Evolutionary conservation across 2,797 vertebrate genomes (phyloP).

Genomic region (Cossypha heuglini): DNA sequence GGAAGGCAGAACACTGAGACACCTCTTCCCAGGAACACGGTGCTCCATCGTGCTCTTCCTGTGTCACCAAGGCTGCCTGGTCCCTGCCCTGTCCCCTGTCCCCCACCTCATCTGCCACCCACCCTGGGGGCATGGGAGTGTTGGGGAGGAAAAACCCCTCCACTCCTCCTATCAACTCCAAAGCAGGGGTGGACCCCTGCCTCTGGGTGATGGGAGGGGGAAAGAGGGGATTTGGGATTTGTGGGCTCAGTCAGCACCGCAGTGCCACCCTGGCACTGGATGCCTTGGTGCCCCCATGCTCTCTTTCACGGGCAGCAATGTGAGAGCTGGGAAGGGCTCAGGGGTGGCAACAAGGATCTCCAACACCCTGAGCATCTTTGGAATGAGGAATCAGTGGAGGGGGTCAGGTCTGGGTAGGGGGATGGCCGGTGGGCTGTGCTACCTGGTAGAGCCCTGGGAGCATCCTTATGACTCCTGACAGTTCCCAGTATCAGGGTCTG

Average conservation of each 20-base stretch:
- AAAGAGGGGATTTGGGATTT: background rate
- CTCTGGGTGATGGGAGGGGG: background rate
- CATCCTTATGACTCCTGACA: background rate
- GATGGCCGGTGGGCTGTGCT: fast-evolving
- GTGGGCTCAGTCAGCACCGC: background rate
- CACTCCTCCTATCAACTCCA: background rate
- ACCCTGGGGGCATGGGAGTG: fast-evolving
- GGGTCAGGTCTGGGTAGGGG: background rate
- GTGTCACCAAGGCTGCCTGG: background rate
- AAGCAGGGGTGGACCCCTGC: background rate
- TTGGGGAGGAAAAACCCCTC: background rate
- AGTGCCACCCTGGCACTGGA: background rate
- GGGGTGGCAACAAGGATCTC: background rate
- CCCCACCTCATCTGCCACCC: background rate
- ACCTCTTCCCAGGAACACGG: background rate
- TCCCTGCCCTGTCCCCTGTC: background rate
- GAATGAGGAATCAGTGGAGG: background rate
- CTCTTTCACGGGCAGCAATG: background rate
- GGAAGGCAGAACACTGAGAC: background rate
- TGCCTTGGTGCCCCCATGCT: background rate
- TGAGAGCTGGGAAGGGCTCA: background rate
- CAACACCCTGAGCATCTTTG: background rate
- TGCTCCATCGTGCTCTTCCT: background rate
- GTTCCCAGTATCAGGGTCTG: background rate
- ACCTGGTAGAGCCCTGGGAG: background rate